Base-by-base conservation (phyloP, 2,888 invertebrate genomes). In the Macaria notata region DNA sequence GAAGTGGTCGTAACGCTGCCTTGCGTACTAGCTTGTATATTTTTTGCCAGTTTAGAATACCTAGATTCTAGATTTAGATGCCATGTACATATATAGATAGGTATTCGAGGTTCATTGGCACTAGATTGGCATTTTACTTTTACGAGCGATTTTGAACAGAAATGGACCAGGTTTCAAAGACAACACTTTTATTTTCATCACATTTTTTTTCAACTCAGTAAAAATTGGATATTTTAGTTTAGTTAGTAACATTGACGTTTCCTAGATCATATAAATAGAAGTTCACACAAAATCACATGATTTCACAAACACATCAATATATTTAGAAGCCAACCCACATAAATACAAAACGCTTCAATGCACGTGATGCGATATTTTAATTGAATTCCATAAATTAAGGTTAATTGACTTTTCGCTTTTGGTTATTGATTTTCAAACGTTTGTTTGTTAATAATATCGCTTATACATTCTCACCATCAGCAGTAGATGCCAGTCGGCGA, bases 361-460 rank as follows among this genome's bases (percentile, higher is more conserved):
- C 42, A 60, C 9, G 52, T 43, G 49, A 39, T 62, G 78, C 78
- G 64, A 51, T 79, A 77, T 81, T 77, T 81, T 83, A 83, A 70
- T 65, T 61, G 63, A 66, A 58, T 62, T 69, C 65, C 65, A 63
- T 63, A 75, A 76, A 83, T 84, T 79, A 78, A 81, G 85, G 85
- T 81, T 84, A 84, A 86, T 84, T 83, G 78, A 76, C 70, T 70
- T 78, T 73, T 75, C 73, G 63, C 65, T 72, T 74, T 68, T 62
- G 64, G 65, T 69, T 80, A 82, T 83, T 81, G 81, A 79, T 80
- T 78, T 73, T 72, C 62, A 68, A 68, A 73, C 73, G 69, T 80
- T 76, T 78, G 72, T 79, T 79, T 73, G 65, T 54, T 52, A 49
- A 48, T 44, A 6, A 19, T 4, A 29, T 49, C 36, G 49, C 46